A percentile compares a stretch with the other conserved stretches of the same genome.
These are phyloP conservation scores for Notothenia coriiceps DNA, from an alignment of 2,113 vertebrate genomes.

Conservation along the genomic window DNA sequence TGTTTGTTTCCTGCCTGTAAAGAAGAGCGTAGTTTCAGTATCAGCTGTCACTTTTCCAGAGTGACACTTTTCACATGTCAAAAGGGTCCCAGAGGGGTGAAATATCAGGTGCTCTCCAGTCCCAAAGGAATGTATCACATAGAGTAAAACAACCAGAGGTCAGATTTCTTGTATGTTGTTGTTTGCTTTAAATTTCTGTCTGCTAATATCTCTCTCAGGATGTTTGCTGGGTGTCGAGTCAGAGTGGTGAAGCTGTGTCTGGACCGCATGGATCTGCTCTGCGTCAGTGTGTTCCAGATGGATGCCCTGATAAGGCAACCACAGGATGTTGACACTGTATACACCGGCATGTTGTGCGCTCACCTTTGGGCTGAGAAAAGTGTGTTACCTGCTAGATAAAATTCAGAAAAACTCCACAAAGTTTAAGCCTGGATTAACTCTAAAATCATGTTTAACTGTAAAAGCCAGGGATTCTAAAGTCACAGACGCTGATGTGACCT, in stretches of 20 bases:
- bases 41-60: constrained; percentile 44
- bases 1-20: constrained; percentile 4
- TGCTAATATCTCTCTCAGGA: constrained; percentile 15
- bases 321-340: constrained; percentile 69
- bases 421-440: constrained; percentile 3
- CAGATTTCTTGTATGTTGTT: constrained; percentile 22
- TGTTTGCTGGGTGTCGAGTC: constrained; percentile 13
- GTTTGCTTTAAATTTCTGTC: constrained; percentile 38
- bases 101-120: constrained; percentile 47
- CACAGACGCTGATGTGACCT: constrained; percentile 1
- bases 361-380: constrained; percentile 44
- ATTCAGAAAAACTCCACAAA: constrained; percentile 1
- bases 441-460: background rate
- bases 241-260: background rate
- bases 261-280: constrained; percentile 32
- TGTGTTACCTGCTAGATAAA: constrained; percentile 2
- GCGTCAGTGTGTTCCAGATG: constrained; percentile 26
- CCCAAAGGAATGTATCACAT: constrained; percentile 16
- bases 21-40: constrained; percentile 29
- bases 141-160: constrained; percentile 18
- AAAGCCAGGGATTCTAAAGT: background rate
- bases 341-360: constrained; percentile 65
- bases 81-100: constrained; percentile 41
- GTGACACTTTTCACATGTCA: constrained; percentile 36
- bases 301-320: constrained; percentile 44